phyloP scores from a whole-genome alignment of 2,113 vertebrate genomes.

The Aphyosemion australe region DNA sequence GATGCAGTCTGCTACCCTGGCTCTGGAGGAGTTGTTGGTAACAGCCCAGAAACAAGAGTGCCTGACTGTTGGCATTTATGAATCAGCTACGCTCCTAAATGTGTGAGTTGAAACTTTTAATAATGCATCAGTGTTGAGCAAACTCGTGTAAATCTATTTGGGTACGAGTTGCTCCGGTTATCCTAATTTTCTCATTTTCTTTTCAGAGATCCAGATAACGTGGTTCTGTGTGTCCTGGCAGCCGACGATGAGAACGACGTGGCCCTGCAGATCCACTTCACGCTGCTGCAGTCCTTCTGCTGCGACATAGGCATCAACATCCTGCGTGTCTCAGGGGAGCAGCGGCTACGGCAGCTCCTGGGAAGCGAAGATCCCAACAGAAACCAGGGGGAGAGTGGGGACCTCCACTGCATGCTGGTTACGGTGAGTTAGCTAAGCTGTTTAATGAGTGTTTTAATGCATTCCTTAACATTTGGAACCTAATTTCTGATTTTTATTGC shows the following conservation, averaged over 20 bases:
- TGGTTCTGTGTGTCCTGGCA: slow-evolving; percentile 89
- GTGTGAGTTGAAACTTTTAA: slow-evolving; percentile 52
- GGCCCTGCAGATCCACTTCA: slow-evolving; percentile 94
- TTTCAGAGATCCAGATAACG: slow-evolving; percentile 90
- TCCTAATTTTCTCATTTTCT: neutral
- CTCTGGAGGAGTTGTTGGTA: slow-evolving; percentile 71
- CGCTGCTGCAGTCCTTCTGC: slow-evolving; percentile 91
- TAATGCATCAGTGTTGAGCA: neutral
- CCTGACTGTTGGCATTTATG: slow-evolving; percentile 72
- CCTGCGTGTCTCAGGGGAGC: slow-evolving; percentile 86
- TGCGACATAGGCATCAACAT: slow-evolving; percentile 93
- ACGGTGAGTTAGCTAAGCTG: slow-evolving; percentile 80
- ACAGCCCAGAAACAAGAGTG: slow-evolving; percentile 70
- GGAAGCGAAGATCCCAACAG: slow-evolving; percentile 64
- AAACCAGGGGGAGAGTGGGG: slow-evolving; percentile 81
- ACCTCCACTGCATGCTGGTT: slow-evolving; percentile 92
- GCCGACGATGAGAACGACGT: slow-evolving; percentile 86
- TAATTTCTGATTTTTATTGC: neutral
- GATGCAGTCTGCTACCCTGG: slow-evolving; percentile 62
- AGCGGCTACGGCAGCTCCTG: slow-evolving; percentile 83
- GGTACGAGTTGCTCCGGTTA: neutral
- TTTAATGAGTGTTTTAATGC: neutral
- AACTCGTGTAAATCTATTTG: neutral
- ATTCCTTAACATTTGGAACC: too few relatives aligned
- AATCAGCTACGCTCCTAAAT: slow-evolving; percentile 71